A percentile compares a stretch with the other conserved stretches of the same genome.
Conservation (phyloP, 2,888 invertebrate species). For the Diogma glabrata region DNA sequence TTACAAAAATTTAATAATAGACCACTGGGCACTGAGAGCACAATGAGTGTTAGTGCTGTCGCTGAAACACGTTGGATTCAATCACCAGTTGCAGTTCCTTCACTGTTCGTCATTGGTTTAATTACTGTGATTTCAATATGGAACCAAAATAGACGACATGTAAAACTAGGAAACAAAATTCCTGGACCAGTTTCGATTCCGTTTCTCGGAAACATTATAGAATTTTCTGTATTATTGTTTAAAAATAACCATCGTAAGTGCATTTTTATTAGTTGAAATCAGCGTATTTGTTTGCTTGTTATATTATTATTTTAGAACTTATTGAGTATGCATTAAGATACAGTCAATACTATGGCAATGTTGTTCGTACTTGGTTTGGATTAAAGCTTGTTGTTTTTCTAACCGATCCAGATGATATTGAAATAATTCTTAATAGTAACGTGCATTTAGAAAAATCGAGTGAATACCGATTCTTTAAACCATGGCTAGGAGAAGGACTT, state of each 20-base stretch:
- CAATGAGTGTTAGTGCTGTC: too few relatives aligned
- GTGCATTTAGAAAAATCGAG: slow-evolving; percentile 63
- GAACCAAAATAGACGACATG: slow-evolving; percentile 41
- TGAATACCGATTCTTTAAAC: slow-evolving; percentile 64
- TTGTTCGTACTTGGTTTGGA: slow-evolving; percentile 54
- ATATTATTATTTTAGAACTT: too few relatives aligned
- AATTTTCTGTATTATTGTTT: slow-evolving; percentile 43
- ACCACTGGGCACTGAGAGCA: too few relatives aligned
- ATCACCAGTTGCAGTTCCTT: too few relatives aligned
- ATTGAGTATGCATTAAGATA: slow-evolving; percentile 39
- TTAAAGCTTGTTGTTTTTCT: slow-evolving; percentile 55
- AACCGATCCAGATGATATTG: slow-evolving; percentile 56
- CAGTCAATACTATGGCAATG: slow-evolving; percentile 41
- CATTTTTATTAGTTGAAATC: slow-evolving; percentile 42
- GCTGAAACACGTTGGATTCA: too few relatives aligned
- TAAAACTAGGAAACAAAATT: slow-evolving; percentile 50
- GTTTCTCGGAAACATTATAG: slow-evolving; percentile 58
- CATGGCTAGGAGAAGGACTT: slow-evolving; percentile 69
- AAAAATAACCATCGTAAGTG: slow-evolving; percentile 41
- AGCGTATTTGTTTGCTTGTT: too few relatives aligned
- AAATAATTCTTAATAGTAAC: slow-evolving; percentile 60
- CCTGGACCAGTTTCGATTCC: slow-evolving; percentile 57
- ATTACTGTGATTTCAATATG: slow-evolving; percentile 27
- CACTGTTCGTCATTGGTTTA: too few relatives aligned
- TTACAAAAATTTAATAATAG: too few relatives aligned